Base-by-base conservation (phyloP, 2,113 vertebrate species). In the Heterotilapia buettikoferi region DNA sequence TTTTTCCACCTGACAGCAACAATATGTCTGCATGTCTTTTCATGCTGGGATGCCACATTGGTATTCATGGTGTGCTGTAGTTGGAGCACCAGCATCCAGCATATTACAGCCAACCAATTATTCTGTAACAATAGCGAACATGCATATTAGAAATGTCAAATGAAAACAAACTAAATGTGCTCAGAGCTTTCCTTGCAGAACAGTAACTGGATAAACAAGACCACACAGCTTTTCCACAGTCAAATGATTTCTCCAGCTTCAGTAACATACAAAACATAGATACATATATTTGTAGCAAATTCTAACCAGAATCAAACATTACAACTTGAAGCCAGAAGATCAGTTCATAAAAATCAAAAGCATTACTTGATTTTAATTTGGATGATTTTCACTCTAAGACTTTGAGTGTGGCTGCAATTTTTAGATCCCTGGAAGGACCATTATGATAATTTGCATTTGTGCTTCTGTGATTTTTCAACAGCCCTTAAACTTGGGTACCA, bases 131-230 rank as follows among this genome's bases (percentile, higher is more conserved):
- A 94, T 93, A 89, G 89, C 86, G 84, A 94, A 95, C 90, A 93
- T 89, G 92, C 89, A 88, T 92, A 94, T 94, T 93, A 95, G 84
- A 94, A 94, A 95, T 92, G 91, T 93, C 91, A 94, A 90, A 94
- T 95, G 92, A 94, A 78, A 87, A 89, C 26, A 89, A 92, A 88
- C 81, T 79, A 87, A 94, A 93, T 84, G 73, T 88, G 89, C 78
- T 90, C 63, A 57, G 79, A 45, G 63, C 83, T 89, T 68, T 86
- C 85, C 79, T 91, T 80, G 82, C 90, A 90, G 93, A 91, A 94
- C 89, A 93, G 92, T 91, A 88, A 89, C 38, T 71, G 71, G 80
- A 78, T 40, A 88, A 91, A 90, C 81, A 86, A 71, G 18, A 71
- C 59, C 50, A 13, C 29, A 50, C 80, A 86, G 86, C 31, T 84